These are phyloP conservation scores for Syrmaticus mikado DNA, from an alignment of 2,113 vertebrate genomes.

Conservation along the genomic window DNA sequence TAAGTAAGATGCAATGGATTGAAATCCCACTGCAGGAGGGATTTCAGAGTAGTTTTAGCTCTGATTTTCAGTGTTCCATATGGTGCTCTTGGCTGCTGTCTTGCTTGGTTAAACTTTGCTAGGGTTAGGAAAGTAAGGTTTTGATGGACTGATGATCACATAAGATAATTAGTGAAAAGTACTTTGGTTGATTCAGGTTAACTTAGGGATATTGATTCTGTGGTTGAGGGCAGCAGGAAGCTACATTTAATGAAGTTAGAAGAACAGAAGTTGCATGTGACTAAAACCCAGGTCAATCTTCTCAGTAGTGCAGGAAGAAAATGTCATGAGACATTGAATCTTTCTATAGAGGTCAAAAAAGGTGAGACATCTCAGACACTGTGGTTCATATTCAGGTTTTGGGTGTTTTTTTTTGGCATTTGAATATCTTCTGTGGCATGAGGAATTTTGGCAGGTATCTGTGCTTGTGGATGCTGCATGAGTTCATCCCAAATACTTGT, in stretches of 20 bases:
- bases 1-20: neutral
- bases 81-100: neutral
- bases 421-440: neutral
- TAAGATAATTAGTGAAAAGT: neutral
- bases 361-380: neutral
- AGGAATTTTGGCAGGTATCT: neutral
- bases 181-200: neutral
- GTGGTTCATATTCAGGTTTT: neutral
- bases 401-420: neutral
- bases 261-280: neutral
- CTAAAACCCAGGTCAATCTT: neutral
- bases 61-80: neutral
- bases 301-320: neutral
- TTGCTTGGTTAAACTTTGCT: neutral
- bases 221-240: neutral
- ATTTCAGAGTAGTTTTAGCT: neutral
- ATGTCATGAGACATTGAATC: neutral
- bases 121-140: neutral
- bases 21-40: neutral
- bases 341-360: neutral
- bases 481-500: neutral
- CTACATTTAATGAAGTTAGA: neutral
- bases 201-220: neutral
- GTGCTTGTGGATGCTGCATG: neutral
- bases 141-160: neutral